phyloP scores from a whole-genome alignment of 1,140 invertebrate species.

The Ceratina australensis region DNA sequence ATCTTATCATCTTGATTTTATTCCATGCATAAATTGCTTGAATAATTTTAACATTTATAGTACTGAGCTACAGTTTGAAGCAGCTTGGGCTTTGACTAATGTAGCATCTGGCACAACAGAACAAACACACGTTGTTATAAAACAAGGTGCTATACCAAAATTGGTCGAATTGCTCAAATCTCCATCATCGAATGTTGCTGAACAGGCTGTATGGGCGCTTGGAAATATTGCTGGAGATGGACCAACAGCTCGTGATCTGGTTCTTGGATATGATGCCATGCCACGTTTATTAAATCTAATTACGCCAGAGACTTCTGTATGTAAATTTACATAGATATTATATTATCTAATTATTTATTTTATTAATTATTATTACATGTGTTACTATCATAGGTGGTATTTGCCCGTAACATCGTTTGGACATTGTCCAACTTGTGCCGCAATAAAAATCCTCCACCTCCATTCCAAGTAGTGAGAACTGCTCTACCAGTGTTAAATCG shows the following conservation, averaged over 20 bases:
- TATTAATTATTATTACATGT: conserved; percentile 7
- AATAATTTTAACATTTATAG: conserved; percentile 78
- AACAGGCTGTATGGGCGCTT: conserved; percentile 98
- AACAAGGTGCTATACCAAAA: conserved; percentile 91
- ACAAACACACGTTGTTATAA: conserved; percentile 93
- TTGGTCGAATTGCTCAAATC: conserved; percentile 90
- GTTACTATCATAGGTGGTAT: conserved; percentile 60
- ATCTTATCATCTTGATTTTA: conserved; percentile 7
- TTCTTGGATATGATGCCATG: conserved; percentile 84
- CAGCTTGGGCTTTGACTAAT: conserved; percentile 98
- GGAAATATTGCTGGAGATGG: conserved; percentile 98
- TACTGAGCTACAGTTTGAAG: conserved; percentile 96
- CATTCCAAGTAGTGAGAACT: conserved; percentile 87
- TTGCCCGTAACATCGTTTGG: conserved; percentile 87
- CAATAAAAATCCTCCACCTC: conserved; percentile 93
- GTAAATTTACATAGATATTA: conserved; percentile 49
- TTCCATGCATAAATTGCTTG: conserved; percentile 5
- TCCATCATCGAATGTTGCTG: conserved; percentile 89
- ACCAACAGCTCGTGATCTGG: conserved; percentile 86
- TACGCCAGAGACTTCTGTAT: conserved; percentile 81
- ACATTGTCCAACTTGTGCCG: conserved; percentile 95
- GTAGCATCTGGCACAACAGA: conserved; percentile 96
- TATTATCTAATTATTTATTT: conserved; percentile 52
- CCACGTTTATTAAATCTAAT: conserved; percentile 85
- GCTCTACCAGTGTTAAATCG: conserved; percentile 90